Evolutionary conservation across 2,888 invertebrate species (phyloP), one percentile per base, ranked within the genome.

Genomic region (Villa cingulata): DNA sequence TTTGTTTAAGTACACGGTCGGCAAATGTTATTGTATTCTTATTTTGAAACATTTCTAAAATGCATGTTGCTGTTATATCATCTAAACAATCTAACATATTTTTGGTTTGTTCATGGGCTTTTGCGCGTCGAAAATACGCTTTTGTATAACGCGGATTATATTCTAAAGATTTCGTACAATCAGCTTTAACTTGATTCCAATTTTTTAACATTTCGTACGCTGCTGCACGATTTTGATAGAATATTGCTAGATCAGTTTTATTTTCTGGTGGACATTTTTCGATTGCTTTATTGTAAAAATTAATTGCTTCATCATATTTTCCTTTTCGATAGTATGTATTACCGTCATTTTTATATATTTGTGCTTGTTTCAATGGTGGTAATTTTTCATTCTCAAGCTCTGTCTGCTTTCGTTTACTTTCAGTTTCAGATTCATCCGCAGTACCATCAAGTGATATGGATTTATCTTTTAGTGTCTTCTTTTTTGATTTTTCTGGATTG

Each of bases 221-320:
- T 16, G 95, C 96, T 14, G 95, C 96, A 58, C 94, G 80, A 64
- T 96, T 96, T 67, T 96, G 96, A 67, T 91, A 92, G 69, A 89
- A 92, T 16, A 89, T 92, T 1, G 95, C 83, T 47, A 92, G 70
- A 56, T 88, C 89, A 1, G 76, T 75, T 23, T 73, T 73, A 57
- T 83, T 78, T 48, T 85, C 77, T 52, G 74, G 70, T 0, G 89
- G 86, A 59, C 94, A 94, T 32, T 84, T 75, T 57, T 91, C 88
- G 46, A 98, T 96, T 1, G 97, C 97, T 70, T 86, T 85, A 57
- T 87, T 86, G 64, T 98, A 98, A 57, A 82, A 79, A 32, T 75
- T 68, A 50, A 95, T 87, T 15, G 97, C 97, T 65, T 92, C 91
- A 57, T 88, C 86, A 63, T 81, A 97, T 65, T 90, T 88, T 46